Base-by-base conservation (phyloP, 2,113 vertebrate genomes). In the Symphodus melops region DNA sequence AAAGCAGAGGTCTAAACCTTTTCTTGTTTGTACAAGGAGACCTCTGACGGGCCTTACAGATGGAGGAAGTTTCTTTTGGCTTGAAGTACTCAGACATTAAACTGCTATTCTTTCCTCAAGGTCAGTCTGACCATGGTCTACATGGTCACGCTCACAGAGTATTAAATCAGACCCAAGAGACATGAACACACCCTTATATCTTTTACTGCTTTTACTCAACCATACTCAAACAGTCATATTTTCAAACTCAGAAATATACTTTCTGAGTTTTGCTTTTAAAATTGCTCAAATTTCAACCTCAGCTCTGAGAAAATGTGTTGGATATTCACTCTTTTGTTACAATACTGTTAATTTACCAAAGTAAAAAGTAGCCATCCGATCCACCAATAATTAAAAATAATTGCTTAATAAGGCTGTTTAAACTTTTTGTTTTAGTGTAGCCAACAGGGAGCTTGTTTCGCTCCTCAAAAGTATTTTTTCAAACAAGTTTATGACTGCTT, bases 21-120 rank as follows among this genome's bases (percentile, higher is more conserved):
- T 33, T 33, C 28, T 33, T 33, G 14, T 64, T 52, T 4, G 37
- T n/a, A 67, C 5, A 1, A 20, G 23, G 17, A 53, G 5, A 42
- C 20, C 49, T 76, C 58, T 68, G 56, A 83, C 79, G 75, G 21
- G 37, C 2, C 0, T 0, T 65, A 17, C 84, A 83, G 76, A 86
- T 86, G 72, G 66, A 84, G 84, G 84, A 84, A 83, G 65, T 41
- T 21, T 56, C 37, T 14, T 19, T 20, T 12, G 25, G 19, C 49
- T 63, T 23, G 39, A 46, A 36, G 33, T 67, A 37, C 19, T n/a
- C 13, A 64, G 41, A 41, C 6, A 8, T 66, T 81, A 64, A 19
- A 79, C 11, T 1, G 51, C 66, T 57, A 68, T 64, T 75, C 23
- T 73, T 77, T 82, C 68, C 78, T 84, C 19, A 16, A 39, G 44